Evolutionary conservation across 2,797 vertebrate species (phyloP), one percentile per base, ranked within the genome.

Genomic region (Antennarius maculatus): DNA sequence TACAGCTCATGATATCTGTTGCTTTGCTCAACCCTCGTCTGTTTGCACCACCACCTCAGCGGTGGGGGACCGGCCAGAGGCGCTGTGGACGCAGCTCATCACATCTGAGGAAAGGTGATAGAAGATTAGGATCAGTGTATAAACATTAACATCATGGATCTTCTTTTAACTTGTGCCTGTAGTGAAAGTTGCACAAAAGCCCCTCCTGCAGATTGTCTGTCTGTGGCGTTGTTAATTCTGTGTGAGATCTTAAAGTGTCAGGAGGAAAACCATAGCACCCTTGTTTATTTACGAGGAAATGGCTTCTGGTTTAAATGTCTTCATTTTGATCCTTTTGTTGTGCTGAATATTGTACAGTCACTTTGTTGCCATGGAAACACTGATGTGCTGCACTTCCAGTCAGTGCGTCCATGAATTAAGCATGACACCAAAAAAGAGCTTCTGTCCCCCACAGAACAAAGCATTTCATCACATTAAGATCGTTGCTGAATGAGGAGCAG

Each of bases 321-420:
- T 71, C 55, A 14, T 72, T 71, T 79, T 37, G 47, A 61, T 71
- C 60, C 62, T 67, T 85, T 88, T 78, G 74, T 83, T 75, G 79
- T 74, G 51, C 77, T 56, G 64, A 88, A 84, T 86, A 76, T 71
- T 81, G 69, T 86, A 77, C 77, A 71, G 84, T 76, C 86, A 89
- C 90, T 90, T 88, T 71, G 92, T 93, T 92, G 62, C 88, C 86
- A 90, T 92, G 90, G 91, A 89, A 91, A 93, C 92, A 89, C 81
- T 75, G 86, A 80, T 86, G 86, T 86, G 78, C 83, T 70, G 62
- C 84, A 71, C 73, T 81, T 23, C 80, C 60, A 71, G 83, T 81
- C 87, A 79, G 81, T 55, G 74, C 77, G 71, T 83, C 83, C 79
- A 82, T 88, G 84, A 89, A 91, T 90, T 86, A 82, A 85, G 74